Evolutionary conservation across 2,113 vertebrate species (phyloP).

Genomic region (Brachypteracias leptosomus): DNA sequence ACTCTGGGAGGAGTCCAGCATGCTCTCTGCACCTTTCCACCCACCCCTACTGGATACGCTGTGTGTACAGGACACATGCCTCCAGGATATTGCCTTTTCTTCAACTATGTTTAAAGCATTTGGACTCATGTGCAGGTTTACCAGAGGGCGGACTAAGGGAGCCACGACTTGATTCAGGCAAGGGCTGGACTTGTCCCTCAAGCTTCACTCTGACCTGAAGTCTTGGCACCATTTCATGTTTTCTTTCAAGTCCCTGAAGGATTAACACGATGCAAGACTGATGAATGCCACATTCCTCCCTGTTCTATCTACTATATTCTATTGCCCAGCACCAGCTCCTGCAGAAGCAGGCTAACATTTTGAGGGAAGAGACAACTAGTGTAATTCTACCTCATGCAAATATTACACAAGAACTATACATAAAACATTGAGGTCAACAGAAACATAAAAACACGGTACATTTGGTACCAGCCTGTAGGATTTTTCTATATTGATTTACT

Average conservation of each 20-base stretch:
- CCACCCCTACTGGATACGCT: neutral
- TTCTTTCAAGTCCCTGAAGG: neutral
- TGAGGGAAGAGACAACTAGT: neutral
- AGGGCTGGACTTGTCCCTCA: neutral
- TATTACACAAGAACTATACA: neutral
- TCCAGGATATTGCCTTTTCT: neutral
- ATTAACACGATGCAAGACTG: neutral
- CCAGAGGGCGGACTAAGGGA: neutral
- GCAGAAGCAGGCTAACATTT: neutral
- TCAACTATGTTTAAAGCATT: neutral
- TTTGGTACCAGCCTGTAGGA: neutral
- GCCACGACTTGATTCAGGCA: neutral
- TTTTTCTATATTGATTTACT: neutral
- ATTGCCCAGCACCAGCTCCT: fast-evolving
- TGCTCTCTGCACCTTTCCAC: neutral
- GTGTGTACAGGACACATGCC: neutral
- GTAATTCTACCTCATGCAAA: neutral
- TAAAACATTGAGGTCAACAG: neutral
- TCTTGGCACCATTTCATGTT: neutral
- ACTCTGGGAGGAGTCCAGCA: neutral
- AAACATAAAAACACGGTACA: neutral
- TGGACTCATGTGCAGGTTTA: neutral
- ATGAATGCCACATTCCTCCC: neutral
- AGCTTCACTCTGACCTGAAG: neutral
- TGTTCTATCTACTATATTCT: neutral